Evolutionary conservation across 2,888 invertebrate species (phyloP).

Genomic region (Anaspis maculata): DNA sequence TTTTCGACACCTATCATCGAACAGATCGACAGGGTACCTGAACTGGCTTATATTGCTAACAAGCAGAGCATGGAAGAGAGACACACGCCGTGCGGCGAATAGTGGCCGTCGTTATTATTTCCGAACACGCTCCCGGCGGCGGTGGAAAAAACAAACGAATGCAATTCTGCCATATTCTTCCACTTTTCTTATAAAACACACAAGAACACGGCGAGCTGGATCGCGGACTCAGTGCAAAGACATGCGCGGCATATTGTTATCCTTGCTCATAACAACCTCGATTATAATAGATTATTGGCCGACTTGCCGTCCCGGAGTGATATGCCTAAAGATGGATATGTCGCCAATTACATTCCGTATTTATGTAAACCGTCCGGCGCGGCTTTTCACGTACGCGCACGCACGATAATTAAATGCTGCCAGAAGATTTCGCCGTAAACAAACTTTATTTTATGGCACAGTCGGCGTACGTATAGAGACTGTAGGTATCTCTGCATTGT

Average conservation of each 20-base stretch:
- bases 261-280: constrained; percentile 20
- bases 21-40: too few relatives aligned
- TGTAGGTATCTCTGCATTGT: constrained; percentile 10
- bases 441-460: constrained; percentile 22
- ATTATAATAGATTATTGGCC: constrained; percentile 20
- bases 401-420: constrained; percentile 21
- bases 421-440: constrained; percentile 21
- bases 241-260: constrained; percentile 24
- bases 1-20: constrained; percentile 17
- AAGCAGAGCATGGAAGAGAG: constrained; percentile 16
- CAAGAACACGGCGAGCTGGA: too few relatives aligned
- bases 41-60: too few relatives aligned
- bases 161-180: too few relatives aligned
- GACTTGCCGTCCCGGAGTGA: constrained; percentile 15
- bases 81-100: constrained; percentile 20
- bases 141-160: constrained; percentile 15
- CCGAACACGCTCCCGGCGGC: constrained; percentile 24
- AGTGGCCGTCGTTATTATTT: constrained; percentile 25
- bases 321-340: constrained; percentile 16
- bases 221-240: too few relatives aligned
- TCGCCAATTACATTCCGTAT: constrained; percentile 20
- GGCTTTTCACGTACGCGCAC: constrained; percentile 19
- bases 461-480: too few relatives aligned
- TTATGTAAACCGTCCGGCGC: constrained; percentile 19
- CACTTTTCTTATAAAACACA: too few relatives aligned